Evolutionary conservation across 2,113 vertebrate species (phyloP).

Genomic region (Microcebus ravelobensis): DNA sequence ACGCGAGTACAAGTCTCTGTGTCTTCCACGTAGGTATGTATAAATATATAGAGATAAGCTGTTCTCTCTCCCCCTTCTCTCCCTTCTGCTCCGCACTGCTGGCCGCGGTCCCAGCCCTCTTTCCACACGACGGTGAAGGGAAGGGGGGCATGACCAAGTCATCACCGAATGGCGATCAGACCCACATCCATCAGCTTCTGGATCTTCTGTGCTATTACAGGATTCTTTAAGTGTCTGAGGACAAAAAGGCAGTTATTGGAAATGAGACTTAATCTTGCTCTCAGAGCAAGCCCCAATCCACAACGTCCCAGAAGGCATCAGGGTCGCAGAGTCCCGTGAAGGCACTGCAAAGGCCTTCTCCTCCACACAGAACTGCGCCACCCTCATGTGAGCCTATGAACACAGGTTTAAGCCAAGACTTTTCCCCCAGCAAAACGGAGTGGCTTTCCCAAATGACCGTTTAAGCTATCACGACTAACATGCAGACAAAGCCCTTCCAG

Average conservation of each 20-base stretch:
- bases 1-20: not conserved
- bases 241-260: not conserved
- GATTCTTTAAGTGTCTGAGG: conserved; percentile 94
- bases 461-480: not conserved
- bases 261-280: not conserved
- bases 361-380: fast-evolving
- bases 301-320: too few relatives aligned
- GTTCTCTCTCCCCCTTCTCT: conserved; percentile 1
- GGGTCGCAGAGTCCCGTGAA: not conserved
- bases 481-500: fast-evolving
- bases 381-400: fast-evolving
- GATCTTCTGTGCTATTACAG: conserved; percentile 96
- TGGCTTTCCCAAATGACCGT: not conserved
- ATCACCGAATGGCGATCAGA: conserved; percentile 96
- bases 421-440: not conserved
- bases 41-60: conserved; percentile 56
- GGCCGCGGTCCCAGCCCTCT: conserved; percentile 66
- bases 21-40: conserved; percentile 35
- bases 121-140: conserved; percentile 50
- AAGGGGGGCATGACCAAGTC: conserved; percentile 55
- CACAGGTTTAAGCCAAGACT: not conserved
- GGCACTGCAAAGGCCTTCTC: not conserved
- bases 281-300: not conserved
- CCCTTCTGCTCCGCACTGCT: conserved; percentile 38
- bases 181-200: conserved; percentile 97